These are phyloP conservation scores for Paramuricea clavata DNA, from an alignment of 92 coral and sea anemone species.

Conservation along the genomic window DNA sequence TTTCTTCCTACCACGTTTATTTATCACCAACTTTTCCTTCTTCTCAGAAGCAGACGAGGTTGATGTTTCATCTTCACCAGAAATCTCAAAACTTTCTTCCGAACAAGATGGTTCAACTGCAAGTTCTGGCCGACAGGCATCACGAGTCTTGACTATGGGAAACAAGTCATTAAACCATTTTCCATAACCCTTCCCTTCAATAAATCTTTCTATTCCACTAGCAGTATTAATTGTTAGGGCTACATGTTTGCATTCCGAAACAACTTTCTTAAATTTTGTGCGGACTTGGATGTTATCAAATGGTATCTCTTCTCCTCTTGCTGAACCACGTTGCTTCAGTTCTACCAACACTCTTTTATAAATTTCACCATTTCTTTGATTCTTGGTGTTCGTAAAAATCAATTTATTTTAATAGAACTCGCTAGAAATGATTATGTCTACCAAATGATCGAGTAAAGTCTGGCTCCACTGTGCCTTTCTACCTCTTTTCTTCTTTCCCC, in stretches of 20 bases:
- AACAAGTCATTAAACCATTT: slow-evolving; percentile 49
- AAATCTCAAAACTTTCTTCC: slow-evolving; percentile 40
- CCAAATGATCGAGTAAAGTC: slow-evolving; percentile 52
- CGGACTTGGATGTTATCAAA: slow-evolving; percentile 55
- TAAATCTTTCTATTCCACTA: slow-evolving; percentile 66
- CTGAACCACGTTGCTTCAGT: slow-evolving; percentile 55
- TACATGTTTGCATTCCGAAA: slow-evolving; percentile 65
- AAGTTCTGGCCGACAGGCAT: slow-evolving; percentile 71
- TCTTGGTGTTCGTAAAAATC: too few relatives aligned
- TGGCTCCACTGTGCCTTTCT: slow-evolving; percentile 63
- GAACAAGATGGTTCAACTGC: slow-evolving; percentile 64
- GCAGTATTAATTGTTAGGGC: slow-evolving; percentile 64
- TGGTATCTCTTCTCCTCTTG: slow-evolving; percentile 58
- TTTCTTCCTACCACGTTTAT: slow-evolving; percentile 13
- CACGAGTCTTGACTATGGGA: slow-evolving; percentile 58
- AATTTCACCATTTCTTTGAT: too few relatives aligned
- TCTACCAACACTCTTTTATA: slow-evolving; percentile 24
- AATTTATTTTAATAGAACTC: slow-evolving; percentile 44
- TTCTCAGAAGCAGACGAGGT: neutral
- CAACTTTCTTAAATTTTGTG: slow-evolving; percentile 60
- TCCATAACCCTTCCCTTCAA: slow-evolving; percentile 24
- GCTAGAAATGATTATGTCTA: slow-evolving; percentile 55
- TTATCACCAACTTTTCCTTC: slow-evolving; percentile 26
- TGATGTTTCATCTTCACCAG: slow-evolving; percentile 2
- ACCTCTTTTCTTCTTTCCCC: slow-evolving; percentile 52